These are phyloP conservation scores for Pangasius mekongensis DNA, from an alignment of 2,797 vertebrate genomes.

Conservation along the genomic window DNA sequence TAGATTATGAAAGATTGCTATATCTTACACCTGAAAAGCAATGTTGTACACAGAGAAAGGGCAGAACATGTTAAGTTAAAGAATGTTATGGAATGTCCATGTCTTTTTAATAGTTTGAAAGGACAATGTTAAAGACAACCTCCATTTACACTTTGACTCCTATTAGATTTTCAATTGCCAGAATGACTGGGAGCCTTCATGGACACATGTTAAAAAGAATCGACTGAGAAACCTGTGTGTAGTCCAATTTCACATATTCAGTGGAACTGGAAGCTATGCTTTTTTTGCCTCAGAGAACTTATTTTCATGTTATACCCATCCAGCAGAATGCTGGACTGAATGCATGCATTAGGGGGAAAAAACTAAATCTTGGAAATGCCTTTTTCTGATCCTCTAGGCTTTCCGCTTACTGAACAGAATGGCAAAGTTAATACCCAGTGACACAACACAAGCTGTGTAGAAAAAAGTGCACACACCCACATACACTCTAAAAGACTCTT, in stretches of 20 bases:
- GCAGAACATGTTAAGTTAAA: neutral
- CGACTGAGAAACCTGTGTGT: neutral
- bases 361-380: constrained; percentile 35
- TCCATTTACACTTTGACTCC: neutral
- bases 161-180: neutral
- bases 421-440: constrained; percentile 47
- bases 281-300: constrained; percentile 27
- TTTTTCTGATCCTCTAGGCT: constrained; percentile 44
- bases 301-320: constrained; percentile 26
- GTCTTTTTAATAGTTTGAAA: neutral
- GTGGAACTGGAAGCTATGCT: neutral
- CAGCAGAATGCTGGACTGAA: constrained; percentile 18
- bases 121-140: neutral
- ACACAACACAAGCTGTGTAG: constrained; percentile 31
- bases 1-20: neutral
- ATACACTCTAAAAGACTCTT: constrained; percentile 34
- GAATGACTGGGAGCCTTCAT: neutral
- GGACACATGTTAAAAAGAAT: neutral
- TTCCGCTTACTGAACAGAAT: constrained; percentile 41
- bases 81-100: neutral
- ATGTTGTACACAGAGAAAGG: neutral
- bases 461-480: constrained; percentile 28
- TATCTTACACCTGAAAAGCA: neutral
- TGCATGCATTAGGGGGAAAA: constrained; percentile 12
- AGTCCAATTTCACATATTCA: constrained; percentile 17